These are phyloP conservation scores for Drosophila dives DNA, from an alignment of 2,888 invertebrate species.

Conservation along the genomic window DNA sequence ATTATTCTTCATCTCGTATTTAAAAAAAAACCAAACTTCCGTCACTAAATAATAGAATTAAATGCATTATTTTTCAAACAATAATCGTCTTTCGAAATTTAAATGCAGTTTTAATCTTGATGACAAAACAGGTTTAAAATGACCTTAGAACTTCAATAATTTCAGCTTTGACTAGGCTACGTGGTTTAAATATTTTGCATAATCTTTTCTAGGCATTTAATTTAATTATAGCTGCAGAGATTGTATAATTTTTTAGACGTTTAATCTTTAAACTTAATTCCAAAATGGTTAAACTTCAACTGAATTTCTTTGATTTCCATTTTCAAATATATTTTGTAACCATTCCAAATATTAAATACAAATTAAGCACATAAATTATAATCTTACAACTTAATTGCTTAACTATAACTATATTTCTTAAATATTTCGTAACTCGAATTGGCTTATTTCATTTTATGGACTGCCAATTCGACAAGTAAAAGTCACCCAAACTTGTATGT, in stretches of 20 bases:
- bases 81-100: background rate
- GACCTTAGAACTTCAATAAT: background rate
- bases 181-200: too few species aligned
- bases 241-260: too few species aligned
- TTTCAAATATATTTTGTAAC: background rate
- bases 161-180: background rate
- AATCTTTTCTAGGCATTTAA: background rate
- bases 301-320: background rate
- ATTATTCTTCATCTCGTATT: background rate
- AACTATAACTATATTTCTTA: slow-evolving; percentile 6
- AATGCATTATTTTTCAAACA: background rate
- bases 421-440: slow-evolving; percentile 30
- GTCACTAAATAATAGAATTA: background rate
- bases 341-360: background rate
- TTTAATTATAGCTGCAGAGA: background rate
- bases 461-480: slow-evolving; percentile 54
- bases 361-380: background rate
- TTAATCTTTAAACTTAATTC: background rate
- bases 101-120: background rate
- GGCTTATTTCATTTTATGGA: slow-evolving; percentile 45
- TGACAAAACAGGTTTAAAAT: background rate
- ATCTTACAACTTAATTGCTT: slow-evolving; percentile 2
- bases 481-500: slow-evolving; percentile 29
- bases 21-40: background rate
- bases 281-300: background rate